Evolutionary conservation across 2,113 vertebrate species (phyloP), one percentile per base, ranked within the genome.

Genomic region (Callipepla californica): DNA sequence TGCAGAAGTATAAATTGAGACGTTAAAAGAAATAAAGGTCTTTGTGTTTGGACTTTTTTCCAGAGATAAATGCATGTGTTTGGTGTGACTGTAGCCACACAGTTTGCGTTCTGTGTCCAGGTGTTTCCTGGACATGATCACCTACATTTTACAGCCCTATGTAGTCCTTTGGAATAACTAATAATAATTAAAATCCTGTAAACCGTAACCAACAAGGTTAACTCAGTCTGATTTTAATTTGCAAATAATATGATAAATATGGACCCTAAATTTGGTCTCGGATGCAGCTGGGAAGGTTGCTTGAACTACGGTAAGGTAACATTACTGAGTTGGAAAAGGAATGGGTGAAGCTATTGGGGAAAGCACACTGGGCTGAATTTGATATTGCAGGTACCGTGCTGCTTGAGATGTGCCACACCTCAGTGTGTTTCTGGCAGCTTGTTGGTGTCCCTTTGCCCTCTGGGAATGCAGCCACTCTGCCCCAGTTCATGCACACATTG

Each of bases 101-200:
- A 81, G 59, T 85, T 80, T 85, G 57, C 17, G 93, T 80, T 82
- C 80, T 9, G 6, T 21, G 28, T 78, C 87, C 82, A 80, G 55
- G 13, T 68, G 8, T 86, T 89, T 89, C 30, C 70, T 91, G 89
- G 87, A 90, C 74, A 3, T 68, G 59, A 16, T 40, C 66, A 57
- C 55, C 96, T 97, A 94, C 93, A 84, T 97, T 97, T 97, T 97
- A 96, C 96, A 97, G 96, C 96, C 97, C 96, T 95, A 65, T 21
- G 68, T 95, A 94, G 91, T 89, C 42, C 68, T 91, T 63, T 65
- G 67, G 53, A 96, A 85, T 85, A 93, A 97, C 94, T 93, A 97
- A 96, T 85, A 73, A 90, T 90, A 92, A 96, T 95, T 38, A 36
- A 87, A 94, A 28, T 89, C 42, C 65, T 57, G 14, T 89, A 89